Percentiles rank a stretch among this genome's conserved stretches.
These are phyloP conservation scores for Dioctria linearis DNA, from an alignment of 2,888 invertebrate species.

Conservation along the genomic window DNA sequence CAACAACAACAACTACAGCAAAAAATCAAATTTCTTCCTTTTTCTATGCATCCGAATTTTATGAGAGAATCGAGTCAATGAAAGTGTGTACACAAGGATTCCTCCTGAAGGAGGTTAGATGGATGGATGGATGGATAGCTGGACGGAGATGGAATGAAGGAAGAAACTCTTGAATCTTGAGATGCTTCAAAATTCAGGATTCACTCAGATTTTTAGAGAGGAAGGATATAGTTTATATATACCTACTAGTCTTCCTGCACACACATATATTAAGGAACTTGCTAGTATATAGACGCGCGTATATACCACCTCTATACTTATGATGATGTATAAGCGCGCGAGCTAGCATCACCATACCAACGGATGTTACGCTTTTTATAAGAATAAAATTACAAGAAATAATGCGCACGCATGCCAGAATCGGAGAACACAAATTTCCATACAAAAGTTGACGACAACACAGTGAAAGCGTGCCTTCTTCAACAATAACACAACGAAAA, in stretches of 20 bases:
- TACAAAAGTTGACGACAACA: too few relatives aligned
- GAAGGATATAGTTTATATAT: background rate
- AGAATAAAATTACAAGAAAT: too few relatives aligned
- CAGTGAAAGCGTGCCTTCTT: too few relatives aligned
- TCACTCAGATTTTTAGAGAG: constrained; percentile 25
- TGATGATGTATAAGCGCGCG: too few relatives aligned
- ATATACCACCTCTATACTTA: too few relatives aligned
- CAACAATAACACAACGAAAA: too few relatives aligned
- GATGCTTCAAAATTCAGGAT: background rate
- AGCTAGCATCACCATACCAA: too few relatives aligned
- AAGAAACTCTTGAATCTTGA: background rate
- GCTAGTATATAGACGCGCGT: too few relatives aligned
- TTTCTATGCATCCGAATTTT: background rate
- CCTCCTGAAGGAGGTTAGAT: background rate
- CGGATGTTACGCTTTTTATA: too few relatives aligned
- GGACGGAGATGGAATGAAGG: background rate
- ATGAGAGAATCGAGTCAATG: constrained; percentile 6
- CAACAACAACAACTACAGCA: background rate
- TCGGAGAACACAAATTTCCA: too few relatives aligned
- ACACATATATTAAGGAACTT: background rate
- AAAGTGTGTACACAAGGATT: background rate
- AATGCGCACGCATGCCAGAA: too few relatives aligned
- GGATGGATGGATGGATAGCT: too few relatives aligned
- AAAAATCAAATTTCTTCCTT: constrained; percentile 18
- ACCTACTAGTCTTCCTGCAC: background rate